These are phyloP conservation scores for Hecatera dysodea DNA, from an alignment of 2,888 invertebrate species.

Conservation along the genomic window DNA sequence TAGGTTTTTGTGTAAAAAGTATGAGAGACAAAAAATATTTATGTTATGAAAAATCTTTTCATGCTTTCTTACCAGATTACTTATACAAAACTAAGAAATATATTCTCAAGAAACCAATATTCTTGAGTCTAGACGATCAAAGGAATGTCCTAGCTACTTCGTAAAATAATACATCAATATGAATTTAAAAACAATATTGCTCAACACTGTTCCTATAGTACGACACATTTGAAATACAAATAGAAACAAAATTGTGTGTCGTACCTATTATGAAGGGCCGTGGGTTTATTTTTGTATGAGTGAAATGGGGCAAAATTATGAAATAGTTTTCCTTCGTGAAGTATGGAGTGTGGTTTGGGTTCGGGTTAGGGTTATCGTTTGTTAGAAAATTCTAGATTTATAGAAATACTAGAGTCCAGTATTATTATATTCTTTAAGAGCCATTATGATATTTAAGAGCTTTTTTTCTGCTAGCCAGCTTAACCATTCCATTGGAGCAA, in stretches of 20 bases:
- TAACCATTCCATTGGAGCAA: background rate
- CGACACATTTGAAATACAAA: constrained; percentile 60
- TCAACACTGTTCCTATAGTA: constrained; percentile 59
- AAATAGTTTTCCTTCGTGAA: constrained; percentile 83
- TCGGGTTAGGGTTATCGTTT: constrained; percentile 50
- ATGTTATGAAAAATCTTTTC: background rate
- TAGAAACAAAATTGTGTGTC: constrained; percentile 68
- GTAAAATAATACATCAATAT: constrained; percentile 59
- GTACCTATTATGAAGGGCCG: constrained; percentile 61
- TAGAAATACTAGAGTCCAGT: background rate
- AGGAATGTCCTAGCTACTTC: constrained; percentile 28
- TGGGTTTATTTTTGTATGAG: constrained; percentile 71
- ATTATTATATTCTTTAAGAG: background rate
- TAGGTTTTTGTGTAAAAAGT: background rate
- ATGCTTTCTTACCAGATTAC: constrained; percentile 5
- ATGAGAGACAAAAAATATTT: background rate
- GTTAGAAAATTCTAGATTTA: constrained; percentile 24
- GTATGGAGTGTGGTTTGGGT: constrained; percentile 70
- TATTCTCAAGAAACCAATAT: constrained; percentile 26
- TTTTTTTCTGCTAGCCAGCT: background rate
- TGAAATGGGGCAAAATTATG: constrained; percentile 80
- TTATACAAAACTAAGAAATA: constrained; percentile 19
- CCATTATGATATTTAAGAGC: background rate
- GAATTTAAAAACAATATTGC: constrained; percentile 69
- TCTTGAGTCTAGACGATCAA: constrained; percentile 38